phyloP scores from a whole-genome alignment of 2,113 vertebrate genomes.

The Acinonyx jubatus region DNA sequence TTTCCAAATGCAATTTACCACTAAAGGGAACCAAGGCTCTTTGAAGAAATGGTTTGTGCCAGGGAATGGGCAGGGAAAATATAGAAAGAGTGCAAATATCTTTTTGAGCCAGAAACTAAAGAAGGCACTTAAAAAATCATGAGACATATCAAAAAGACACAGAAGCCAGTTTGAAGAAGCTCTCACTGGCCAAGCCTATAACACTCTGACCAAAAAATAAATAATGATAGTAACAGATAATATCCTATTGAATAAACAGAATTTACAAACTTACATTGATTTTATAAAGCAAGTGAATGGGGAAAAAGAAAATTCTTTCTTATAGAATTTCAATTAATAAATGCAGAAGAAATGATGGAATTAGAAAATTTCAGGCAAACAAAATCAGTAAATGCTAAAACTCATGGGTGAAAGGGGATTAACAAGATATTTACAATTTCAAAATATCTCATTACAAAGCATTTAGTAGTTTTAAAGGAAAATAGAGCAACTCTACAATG shows the following conservation, averaged over 20 bases:
- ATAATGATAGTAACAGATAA: neutral
- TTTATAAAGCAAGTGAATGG: neutral
- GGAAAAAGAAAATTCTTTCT: neutral
- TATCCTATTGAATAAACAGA: neutral
- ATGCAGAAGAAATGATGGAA: neutral
- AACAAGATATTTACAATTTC: neutral
- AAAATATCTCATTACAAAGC: neutral
- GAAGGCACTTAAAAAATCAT: neutral
- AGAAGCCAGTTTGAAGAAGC: neutral
- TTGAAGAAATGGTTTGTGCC: neutral
- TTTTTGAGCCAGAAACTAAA: neutral
- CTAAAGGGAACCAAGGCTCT: neutral
- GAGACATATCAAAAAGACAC: neutral
- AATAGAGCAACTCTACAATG: neutral
- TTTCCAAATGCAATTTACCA: neutral
- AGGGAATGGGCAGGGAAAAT: neutral
- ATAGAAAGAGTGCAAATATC: neutral
- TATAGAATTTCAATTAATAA: conserved; percentile 39
- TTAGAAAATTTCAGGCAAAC: neutral
- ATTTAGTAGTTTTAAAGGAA: neutral
- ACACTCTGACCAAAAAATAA: neutral
- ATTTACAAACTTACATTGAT: neutral
- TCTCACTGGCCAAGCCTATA: neutral
- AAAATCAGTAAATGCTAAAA: neutral
- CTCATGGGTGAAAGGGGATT: neutral